phyloP scores from a whole-genome alignment of 1,140 invertebrate genomes.

The Bradynema listronoti region DNA sequence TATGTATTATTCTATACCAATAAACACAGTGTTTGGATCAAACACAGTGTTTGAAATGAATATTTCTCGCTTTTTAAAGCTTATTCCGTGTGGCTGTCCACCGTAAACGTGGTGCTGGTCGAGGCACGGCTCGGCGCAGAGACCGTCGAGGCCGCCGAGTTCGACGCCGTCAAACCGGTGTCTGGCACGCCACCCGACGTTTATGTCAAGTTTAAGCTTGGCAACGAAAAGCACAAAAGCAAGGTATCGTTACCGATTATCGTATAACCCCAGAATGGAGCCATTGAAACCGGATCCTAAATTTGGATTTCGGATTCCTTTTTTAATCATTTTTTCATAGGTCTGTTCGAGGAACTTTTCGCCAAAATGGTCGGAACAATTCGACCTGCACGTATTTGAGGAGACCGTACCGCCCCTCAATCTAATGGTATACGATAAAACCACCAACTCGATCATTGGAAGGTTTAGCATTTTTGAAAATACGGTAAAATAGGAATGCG shows the following conservation, averaged over 20 bases:
- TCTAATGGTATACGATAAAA: conserved; percentile 80
- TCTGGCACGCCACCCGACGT: conserved; percentile 71
- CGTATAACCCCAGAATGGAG: too few species aligned
- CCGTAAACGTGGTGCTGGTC: conserved; percentile 87
- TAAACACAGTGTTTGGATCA: background rate
- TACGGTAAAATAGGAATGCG: too few species aligned
- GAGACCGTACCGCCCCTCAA: conserved; percentile 78
- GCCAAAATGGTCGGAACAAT: conserved; percentile 90
- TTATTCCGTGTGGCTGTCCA: conserved; percentile 82
- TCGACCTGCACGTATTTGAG: conserved; percentile 89
- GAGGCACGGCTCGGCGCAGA: conserved; percentile 73
- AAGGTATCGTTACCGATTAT: conserved; percentile 68
- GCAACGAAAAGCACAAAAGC: conserved; percentile 95
- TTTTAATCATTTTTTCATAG: too few species aligned
- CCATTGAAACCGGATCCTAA: too few species aligned
- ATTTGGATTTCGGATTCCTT: too few species aligned
- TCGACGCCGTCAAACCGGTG: too few species aligned
- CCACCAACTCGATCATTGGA: conserved; percentile 78
- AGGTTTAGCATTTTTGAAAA: conserved; percentile 60
- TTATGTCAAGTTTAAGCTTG: conserved; percentile 92
- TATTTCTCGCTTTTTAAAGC: conserved; percentile 6
- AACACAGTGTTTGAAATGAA: background rate
- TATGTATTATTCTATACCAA: too few species aligned
- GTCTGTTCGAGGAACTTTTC: too few species aligned
- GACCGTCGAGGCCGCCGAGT: conserved; percentile 76